Base-by-base conservation (phyloP, 2,888 invertebrate species). In the Drosophila barbarae region DNA sequence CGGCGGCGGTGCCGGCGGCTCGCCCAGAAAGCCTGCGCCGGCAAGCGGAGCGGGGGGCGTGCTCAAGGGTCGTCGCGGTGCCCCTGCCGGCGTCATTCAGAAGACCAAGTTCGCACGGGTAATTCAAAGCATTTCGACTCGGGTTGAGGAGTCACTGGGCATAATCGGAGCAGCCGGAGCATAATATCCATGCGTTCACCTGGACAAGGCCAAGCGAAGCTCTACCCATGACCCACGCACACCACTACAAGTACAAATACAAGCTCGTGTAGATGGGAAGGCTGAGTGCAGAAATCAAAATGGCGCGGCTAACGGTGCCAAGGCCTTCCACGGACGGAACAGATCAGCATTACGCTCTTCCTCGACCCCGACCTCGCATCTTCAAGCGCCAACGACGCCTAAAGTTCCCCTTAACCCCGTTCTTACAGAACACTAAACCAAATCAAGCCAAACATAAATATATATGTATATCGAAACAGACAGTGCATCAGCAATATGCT, bases 21-120 rank as follows among this genome's bases (percentile, higher is more conserved):
- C 86, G 3, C 80, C 77, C 30, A 74, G 91, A 42, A 89, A 90
- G 73, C 88, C 77, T 21, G 63, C 76, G 13, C 69, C 72, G 30
- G 71, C 73, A 1, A 72, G 89, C 68, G 90, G 90, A 72, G 90
- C 81, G 30, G 76, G 83, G 74, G 87, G 88, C 58, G 91, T 94
- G 83, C 91, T 92, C 84, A 93, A 94, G 87, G 94, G 94, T 85
- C 93, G 94, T 89, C 93, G 91, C 12, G 73, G 75, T 23, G 57
- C 57, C 30, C 50, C 47, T 8, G 51, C 93, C 84, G 94, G 94
- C 79, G 80, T 93, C 83, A 90, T 93, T 68, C 93, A 94, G 89
- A 89, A 88, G 77, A 77, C 88, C 36, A 88, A 86, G 83, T 88
- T 87, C 78, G 81, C 87, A 85, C 87, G 89, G 89, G 89, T 89